Percentiles rank a stretch among this genome's conserved stretches.
phyloP scores from a whole-genome alignment of 2,113 vertebrate genomes.

The Neofelis nebulosa region DNA sequence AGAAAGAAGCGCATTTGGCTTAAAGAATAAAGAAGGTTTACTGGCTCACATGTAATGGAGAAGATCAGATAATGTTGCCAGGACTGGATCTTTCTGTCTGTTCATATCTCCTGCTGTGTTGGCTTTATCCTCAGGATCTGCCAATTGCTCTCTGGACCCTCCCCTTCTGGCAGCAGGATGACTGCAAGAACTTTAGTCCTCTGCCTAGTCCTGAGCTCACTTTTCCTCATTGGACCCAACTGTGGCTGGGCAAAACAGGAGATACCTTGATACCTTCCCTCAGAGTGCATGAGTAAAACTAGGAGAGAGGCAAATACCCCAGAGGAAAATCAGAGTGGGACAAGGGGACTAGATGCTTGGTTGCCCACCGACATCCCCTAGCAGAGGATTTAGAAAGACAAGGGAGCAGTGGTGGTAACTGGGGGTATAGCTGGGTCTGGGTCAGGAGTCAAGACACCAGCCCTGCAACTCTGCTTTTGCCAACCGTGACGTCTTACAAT shows the following conservation, averaged over 20 bases:
- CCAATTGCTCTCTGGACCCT: not conserved
- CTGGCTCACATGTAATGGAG: not conserved
- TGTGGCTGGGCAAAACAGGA: not conserved
- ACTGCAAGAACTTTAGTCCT: not conserved
- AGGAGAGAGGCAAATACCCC: not conserved
- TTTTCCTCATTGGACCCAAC: not conserved
- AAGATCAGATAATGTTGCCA: not conserved
- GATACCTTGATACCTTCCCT: not conserved
- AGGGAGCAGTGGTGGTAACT: not conserved
- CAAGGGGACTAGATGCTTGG: not conserved
- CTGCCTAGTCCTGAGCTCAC: not conserved
- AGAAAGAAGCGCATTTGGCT: not conserved
- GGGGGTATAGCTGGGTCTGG: not conserved
- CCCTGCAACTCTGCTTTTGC: not conserved
- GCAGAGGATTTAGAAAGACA: not conserved
- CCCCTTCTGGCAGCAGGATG: not conserved
- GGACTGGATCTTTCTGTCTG: not conserved
- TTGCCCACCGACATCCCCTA: not conserved
- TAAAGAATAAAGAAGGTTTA: not conserved
- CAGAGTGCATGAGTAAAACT: not conserved
- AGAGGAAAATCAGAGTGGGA: not conserved
- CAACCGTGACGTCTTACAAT: not conserved
- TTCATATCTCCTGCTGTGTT: not conserved
- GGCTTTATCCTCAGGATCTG: not conserved
- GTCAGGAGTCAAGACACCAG: not conserved